These are phyloP conservation scores for Neodiprion virginianus DNA, from an alignment of 1,140 invertebrate species.

Conservation along the genomic window DNA sequence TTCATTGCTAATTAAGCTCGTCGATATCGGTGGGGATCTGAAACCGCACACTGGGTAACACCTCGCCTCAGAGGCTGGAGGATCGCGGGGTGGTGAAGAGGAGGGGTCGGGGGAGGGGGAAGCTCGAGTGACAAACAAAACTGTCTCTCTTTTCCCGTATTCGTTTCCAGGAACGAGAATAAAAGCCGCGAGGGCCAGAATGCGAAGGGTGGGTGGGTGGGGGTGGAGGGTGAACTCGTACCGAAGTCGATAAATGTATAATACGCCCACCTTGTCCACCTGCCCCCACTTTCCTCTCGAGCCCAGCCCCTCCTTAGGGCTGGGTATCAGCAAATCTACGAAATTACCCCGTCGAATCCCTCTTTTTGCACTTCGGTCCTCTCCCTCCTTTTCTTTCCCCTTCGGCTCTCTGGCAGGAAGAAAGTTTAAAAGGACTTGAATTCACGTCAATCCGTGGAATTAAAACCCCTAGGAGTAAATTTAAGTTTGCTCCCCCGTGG, in stretches of 20 bases:
- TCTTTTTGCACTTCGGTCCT: neutral
- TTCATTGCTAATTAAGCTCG: too few species aligned
- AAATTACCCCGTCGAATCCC: conserved; percentile 13
- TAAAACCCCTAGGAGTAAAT: conserved; percentile 50
- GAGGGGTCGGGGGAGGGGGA: too few species aligned
- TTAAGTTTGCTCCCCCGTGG: conserved; percentile 34
- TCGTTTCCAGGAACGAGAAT: too few species aligned
- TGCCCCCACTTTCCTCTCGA: neutral
- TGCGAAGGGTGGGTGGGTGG: neutral
- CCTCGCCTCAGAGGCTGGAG: too few species aligned
- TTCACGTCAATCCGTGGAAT: conserved; percentile 42
- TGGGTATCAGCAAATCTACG: conserved; percentile 26
- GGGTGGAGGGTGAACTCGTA: neutral
- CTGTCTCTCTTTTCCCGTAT: too few species aligned
- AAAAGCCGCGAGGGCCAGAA: neutral
- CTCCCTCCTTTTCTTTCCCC: neutral
- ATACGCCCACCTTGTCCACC: neutral
- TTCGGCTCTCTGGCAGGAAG: neutral
- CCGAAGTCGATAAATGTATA: conserved; percentile 13
- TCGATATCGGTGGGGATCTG: too few species aligned
- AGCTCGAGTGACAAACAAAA: too few species aligned
- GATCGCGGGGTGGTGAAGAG: too few species aligned
- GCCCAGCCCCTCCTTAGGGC: neutral
- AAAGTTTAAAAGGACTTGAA: neutral
- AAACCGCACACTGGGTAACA: too few species aligned